Percentiles rank a stretch among this genome's conserved stretches.
Evolutionary conservation across 2,797 vertebrate genomes (phyloP).

Genomic region (Valencia hispanica): DNA sequence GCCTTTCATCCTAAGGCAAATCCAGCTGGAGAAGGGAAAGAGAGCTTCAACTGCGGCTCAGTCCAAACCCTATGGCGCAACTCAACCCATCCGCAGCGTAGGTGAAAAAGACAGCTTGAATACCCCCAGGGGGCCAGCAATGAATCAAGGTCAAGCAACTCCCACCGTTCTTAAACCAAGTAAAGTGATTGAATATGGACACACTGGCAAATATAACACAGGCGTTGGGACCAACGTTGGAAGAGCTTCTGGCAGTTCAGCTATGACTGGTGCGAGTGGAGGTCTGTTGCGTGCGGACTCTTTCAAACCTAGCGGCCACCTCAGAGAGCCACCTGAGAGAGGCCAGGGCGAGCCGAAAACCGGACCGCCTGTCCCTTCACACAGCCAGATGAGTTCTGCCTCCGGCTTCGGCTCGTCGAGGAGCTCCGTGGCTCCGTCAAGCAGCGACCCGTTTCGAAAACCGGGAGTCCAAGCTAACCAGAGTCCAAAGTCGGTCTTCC

Average conservation of each 20-base stretch:
- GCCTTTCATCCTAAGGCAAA: slow-evolving; percentile 91
- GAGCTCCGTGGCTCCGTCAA: slow-evolving; percentile 23
- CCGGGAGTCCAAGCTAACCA: neutral
- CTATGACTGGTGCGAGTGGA: slow-evolving; percentile 7
- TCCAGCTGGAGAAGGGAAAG: slow-evolving; percentile 87
- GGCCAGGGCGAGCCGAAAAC: slow-evolving; percentile 19
- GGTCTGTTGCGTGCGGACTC: slow-evolving; percentile 8
- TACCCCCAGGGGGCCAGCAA: slow-evolving; percentile 1
- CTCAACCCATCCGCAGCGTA: slow-evolving; percentile 8
- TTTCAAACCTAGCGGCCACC: slow-evolving; percentile 4
- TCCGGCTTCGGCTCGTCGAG: slow-evolving; percentile 7
- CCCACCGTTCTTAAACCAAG: slow-evolving; percentile 75
- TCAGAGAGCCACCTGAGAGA: slow-evolving; percentile 12
- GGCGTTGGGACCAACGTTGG: slow-evolving; percentile 72
- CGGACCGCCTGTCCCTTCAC: slow-evolving; percentile 19
- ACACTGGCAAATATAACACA: slow-evolving; percentile 85
- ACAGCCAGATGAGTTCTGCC: slow-evolving; percentile 8
- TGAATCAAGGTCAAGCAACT: neutral
- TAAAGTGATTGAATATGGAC: slow-evolving; percentile 95
- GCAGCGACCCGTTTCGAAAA: neutral
- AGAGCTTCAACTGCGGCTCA: slow-evolving; percentile 45
- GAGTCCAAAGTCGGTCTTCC: neutral
- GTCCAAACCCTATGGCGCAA: slow-evolving; percentile 25
- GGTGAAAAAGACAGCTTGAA: slow-evolving; percentile 38
- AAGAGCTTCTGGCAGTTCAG: slow-evolving; percentile 3